Evolutionary conservation across 1,140 invertebrate genomes (phyloP), one percentile per base, ranked within the genome.

Genomic region (Helicoverpa zea): DNA sequence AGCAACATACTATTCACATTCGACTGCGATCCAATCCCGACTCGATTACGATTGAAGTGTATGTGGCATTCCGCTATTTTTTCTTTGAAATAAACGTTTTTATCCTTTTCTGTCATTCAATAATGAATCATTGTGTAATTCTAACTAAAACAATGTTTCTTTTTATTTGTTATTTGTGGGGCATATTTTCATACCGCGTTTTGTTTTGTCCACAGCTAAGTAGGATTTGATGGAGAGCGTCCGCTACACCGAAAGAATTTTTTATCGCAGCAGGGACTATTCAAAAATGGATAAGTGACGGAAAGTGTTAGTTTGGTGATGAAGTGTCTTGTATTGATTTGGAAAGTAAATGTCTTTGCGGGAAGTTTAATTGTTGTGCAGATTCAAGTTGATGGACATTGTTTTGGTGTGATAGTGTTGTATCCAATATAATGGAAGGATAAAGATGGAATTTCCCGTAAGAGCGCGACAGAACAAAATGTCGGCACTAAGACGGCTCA

Each of bases 361-460:
- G 93, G 92, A 91, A 90, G 85, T 89, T 87, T 89, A 86, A 87
- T 81, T 68, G 85, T 80, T 88, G 86, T 81, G 80, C 30, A 87
- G 87, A 88, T 87, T 85, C 14, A 82, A 89, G 89, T 84, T 78
- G 92, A 86, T 76, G 93, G 92, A 94, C 93, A 94, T 90, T 91
- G 88, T 88, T 90, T 84, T 94, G 93, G 93, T 91, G 89, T 93
- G 93, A 89, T 90, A 93, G 92, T 94, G 93, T 94, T 94, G 93
- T 94, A 94, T 94, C 93, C 93, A 91, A 89, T 91, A 89, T 89
- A 83, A 91, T 94, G 93, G 93, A 94, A 94, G 93, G 90, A 84
- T 87, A 87, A 81, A 89, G 88, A 83, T 84, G 86, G 89, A 88
- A 89, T 90, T 91, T 94, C 93, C 93, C 93, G 92, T 88, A 88